phyloP scores from a whole-genome alignment of 2,797 vertebrate genomes.

The Bradypodion ventrale region DNA sequence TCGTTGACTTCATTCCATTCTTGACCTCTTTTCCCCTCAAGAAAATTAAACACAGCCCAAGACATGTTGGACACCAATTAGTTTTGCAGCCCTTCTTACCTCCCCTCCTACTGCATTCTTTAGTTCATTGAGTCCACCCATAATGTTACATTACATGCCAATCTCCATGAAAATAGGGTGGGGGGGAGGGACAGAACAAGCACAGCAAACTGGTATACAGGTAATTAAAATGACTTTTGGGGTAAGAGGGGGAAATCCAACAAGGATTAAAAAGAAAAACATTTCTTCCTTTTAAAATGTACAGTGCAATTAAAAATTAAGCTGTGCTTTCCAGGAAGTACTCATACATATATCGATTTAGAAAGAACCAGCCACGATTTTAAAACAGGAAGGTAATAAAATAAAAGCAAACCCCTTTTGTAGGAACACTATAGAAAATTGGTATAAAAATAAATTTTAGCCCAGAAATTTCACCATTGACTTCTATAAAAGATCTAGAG shows the following conservation, averaged over 20 bases:
- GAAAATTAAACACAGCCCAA: conserved; percentile 81
- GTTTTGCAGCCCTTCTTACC: conserved; percentile 74
- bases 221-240: conserved; percentile 54
- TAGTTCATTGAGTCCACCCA: conserved; percentile 62
- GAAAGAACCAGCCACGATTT: not conserved
- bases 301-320: conserved; percentile 7
- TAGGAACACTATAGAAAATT: too few relatives aligned
- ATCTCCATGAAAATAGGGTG: conserved; percentile 10
- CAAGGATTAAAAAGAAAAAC: not conserved
- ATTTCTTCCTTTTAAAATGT: conserved; percentile 12
- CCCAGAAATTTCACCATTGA: too few relatives aligned
- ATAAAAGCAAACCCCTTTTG: too few relatives aligned
- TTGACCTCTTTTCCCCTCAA: conserved; percentile 80
- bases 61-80: conserved; percentile 77
- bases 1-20: conserved; percentile 83
- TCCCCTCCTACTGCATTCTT: conserved; percentile 70
- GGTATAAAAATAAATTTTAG: too few relatives aligned
- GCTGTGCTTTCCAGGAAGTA: conserved; percentile 22
- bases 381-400: too few relatives aligned
- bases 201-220: conserved; percentile 36
- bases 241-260: not conserved
- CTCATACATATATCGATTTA: not conserved
- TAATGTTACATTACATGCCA: conserved; percentile 45
- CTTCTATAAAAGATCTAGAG: too few relatives aligned
- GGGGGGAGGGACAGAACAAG: not conserved